These are phyloP conservation scores for Oreonectes daqikongensis DNA, from an alignment of 2,797 vertebrate species.

Conservation along the genomic window DNA sequence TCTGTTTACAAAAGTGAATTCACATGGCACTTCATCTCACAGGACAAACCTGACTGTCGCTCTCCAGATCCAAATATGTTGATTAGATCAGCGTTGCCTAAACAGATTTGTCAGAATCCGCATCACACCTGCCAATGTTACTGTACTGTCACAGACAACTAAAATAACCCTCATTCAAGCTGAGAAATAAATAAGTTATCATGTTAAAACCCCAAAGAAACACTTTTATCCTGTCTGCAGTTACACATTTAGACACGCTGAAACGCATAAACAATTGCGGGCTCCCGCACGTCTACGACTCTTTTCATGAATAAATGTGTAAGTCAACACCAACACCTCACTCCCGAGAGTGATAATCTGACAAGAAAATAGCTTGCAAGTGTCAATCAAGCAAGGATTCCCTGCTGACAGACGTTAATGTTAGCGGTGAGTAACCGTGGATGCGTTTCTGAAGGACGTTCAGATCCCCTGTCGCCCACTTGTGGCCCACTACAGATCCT, in stretches of 20 bases:
- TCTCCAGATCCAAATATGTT: neutral
- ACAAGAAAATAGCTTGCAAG: slow-evolving; percentile 39
- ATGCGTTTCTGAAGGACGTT: slow-evolving; percentile 34
- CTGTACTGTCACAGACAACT: neutral
- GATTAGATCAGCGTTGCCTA: neutral
- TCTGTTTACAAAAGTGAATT: neutral
- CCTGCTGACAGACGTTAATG: slow-evolving; percentile 3
- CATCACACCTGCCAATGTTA: slow-evolving; percentile 7
- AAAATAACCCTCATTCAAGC: neutral
- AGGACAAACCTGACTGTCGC: neutral
- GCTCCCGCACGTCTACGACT: neutral
- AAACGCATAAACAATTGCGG: slow-evolving; percentile 15
- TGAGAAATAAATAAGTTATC: slow-evolving; percentile 19
- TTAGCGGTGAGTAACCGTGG: slow-evolving; percentile 7
- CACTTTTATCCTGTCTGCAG: slow-evolving; percentile 1
- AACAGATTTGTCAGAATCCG: neutral
- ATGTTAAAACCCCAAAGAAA: slow-evolving; percentile 4
- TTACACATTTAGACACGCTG: slow-evolving; percentile 9
- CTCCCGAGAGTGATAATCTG: slow-evolving; percentile 42
- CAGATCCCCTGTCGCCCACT: slow-evolving; percentile 12
- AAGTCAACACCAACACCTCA: slow-evolving; percentile 32
- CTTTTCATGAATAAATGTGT: slow-evolving; percentile 37
- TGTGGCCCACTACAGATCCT: slow-evolving; percentile 20
- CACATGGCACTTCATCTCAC: neutral
- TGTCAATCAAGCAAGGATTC: slow-evolving; percentile 47